These are phyloP conservation scores for Glandiceps talaboti DNA, from an alignment of 53 echinoderm and acorn worm species.

Conservation along the genomic window DNA sequence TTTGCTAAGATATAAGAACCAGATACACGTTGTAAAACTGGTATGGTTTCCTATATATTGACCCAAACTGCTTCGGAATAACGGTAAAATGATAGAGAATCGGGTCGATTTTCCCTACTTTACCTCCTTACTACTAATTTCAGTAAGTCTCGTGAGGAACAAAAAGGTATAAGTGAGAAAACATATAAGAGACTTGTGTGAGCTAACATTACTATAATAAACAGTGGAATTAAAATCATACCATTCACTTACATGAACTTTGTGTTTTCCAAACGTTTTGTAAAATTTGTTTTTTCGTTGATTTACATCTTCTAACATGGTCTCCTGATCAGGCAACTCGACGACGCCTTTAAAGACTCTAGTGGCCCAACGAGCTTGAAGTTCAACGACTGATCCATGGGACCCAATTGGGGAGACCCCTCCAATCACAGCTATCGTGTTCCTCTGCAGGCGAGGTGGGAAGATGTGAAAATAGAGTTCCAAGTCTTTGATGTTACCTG, in stretches of 20 bases:
- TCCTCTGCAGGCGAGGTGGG: conserved; percentile 54
- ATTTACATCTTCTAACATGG: conserved; percentile 40
- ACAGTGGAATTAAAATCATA: background rate
- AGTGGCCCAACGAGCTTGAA: conserved; percentile 69
- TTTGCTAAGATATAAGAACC: too few relatives aligned
- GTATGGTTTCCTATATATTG: too few relatives aligned
- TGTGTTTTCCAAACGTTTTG: conserved; percentile 56
- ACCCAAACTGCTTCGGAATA: too few relatives aligned
- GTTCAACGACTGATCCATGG: conserved; percentile 76
- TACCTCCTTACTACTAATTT: too few relatives aligned
- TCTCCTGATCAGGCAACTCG: conserved; percentile 30
- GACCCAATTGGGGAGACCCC: conserved; percentile 64
- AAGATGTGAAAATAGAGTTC: conserved; percentile 78
- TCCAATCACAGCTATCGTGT: conserved; percentile 76
- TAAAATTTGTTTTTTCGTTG: conserved; percentile 25
- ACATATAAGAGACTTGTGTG: too few relatives aligned
- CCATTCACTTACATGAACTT: conserved; percentile 61
- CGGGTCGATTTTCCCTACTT: too few relatives aligned
- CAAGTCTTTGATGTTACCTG: conserved; percentile 66
- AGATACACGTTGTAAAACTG: too few relatives aligned
- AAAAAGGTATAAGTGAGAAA: too few relatives aligned
- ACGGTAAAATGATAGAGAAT: too few relatives aligned
- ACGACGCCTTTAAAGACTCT: conserved; percentile 48
- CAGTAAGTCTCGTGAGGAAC: too few relatives aligned
- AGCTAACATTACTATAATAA: too few relatives aligned